Conservation (phyloP, 2,797 vertebrate species). For the Gastrophryne carolinensis region DNA sequence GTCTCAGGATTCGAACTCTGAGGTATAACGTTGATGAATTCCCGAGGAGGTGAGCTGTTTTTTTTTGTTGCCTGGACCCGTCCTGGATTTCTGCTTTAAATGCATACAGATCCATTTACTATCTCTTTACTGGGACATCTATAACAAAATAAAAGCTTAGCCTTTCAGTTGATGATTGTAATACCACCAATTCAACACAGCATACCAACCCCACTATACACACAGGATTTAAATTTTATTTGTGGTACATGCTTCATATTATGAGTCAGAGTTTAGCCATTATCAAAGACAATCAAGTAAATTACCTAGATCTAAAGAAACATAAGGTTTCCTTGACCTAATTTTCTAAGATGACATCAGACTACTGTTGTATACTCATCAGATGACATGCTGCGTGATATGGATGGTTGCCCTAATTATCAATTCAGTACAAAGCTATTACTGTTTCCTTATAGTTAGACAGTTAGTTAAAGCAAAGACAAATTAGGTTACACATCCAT, state of each 20-base stretch:
- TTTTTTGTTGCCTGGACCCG: no score
- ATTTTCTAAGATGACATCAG: slow-evolving; percentile 6
- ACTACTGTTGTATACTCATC: background rate
- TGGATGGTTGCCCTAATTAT: background rate
- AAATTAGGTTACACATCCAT: background rate
- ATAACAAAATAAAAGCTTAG: no score
- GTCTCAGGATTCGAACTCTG: no score
- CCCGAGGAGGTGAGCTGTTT: no score
- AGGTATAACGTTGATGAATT: no score
- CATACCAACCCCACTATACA: no score
- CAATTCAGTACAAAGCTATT: background rate
- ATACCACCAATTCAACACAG: no score
- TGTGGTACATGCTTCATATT: background rate
- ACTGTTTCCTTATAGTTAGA: slow-evolving; percentile 3
- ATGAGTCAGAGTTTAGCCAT: background rate
- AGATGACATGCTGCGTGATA: background rate
- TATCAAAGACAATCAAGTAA: background rate
- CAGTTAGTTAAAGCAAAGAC: slow-evolving; percentile 8
- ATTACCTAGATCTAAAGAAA: background rate
- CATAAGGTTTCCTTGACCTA: background rate
- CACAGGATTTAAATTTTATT: no score
- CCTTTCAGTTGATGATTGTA: no score
- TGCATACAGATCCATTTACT: no score
- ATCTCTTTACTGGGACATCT: no score
- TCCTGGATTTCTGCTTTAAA: no score